These are phyloP conservation scores for Coronaproctus castanopsis DNA, from an alignment of 2,888 invertebrate species.

Conservation along the genomic window DNA sequence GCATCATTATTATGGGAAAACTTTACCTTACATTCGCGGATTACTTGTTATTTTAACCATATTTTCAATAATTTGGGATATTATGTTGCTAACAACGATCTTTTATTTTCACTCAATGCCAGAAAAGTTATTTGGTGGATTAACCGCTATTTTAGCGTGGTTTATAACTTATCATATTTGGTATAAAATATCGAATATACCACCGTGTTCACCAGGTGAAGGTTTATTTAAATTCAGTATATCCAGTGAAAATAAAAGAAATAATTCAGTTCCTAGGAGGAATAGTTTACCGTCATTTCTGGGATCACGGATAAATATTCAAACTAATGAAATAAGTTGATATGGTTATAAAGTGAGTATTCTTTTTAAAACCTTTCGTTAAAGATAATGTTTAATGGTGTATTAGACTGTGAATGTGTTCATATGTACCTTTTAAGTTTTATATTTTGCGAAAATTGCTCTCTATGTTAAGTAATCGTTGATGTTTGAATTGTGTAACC, in stretches of 20 bases:
- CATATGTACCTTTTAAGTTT: too few relatives aligned
- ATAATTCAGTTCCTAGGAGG: not conserved
- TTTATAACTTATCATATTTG: conserved; percentile 68
- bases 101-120: conserved; percentile 91
- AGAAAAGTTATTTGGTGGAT: conserved; percentile 77
- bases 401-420: too few relatives aligned
- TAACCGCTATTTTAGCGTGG: conserved; percentile 75
- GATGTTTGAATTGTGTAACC: too few relatives aligned
- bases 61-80: conserved; percentile 75
- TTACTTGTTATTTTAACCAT: conserved; percentile 56
- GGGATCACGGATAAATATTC: not conserved
- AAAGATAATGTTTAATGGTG: too few relatives aligned
- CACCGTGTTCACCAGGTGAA: conserved; percentile 53
- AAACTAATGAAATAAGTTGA: not conserved
- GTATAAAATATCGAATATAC: conserved; percentile 40
- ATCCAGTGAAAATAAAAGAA: not conserved
- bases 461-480: too few relatives aligned
- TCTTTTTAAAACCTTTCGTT: too few relatives aligned
- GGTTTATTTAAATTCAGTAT: conserved; percentile 27
- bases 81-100: conserved; percentile 80
- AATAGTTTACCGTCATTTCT: not conserved
- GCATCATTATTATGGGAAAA: conserved; percentile 50
- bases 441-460: too few relatives aligned
- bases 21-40: conserved; percentile 59
- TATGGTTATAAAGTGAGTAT: too few relatives aligned